phyloP scores from a whole-genome alignment of 2,888 invertebrate genomes.

The Strigamia maritima region DNA sequence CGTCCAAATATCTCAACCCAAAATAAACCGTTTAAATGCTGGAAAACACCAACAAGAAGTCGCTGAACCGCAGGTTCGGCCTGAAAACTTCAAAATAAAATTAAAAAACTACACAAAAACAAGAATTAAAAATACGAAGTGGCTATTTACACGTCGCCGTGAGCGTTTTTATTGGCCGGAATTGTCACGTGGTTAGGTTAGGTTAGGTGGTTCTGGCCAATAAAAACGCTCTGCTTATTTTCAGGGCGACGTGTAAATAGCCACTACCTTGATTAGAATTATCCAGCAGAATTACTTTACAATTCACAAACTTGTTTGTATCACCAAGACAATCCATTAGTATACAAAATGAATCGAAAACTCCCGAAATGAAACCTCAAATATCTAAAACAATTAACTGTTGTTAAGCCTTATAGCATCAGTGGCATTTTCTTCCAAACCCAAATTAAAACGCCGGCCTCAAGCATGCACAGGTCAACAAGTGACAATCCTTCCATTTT shows the following conservation, averaged over 20 bases:
- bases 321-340: constrained; percentile 54
- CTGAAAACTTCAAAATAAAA: constrained; percentile 60
- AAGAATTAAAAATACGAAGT: constrained; percentile 41
- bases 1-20: constrained; percentile 87
- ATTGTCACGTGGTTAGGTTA: too few relatives aligned
- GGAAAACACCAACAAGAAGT: constrained; percentile 84
- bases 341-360: background rate
- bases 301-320: constrained; percentile 57
- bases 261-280: constrained; percentile 78
- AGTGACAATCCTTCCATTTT: too few relatives aligned
- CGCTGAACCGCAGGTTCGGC: constrained; percentile 86
- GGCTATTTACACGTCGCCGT: too few relatives aligned
- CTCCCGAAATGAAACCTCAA: background rate
- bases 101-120: constrained; percentile 39
- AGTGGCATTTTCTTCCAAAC: constrained; percentile 11
- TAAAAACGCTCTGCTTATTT: too few relatives aligned
- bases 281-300: constrained; percentile 83
- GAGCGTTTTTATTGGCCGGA: too few relatives aligned
- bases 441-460: background rate
- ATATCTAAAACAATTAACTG: background rate
- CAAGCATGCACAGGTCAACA: background rate
- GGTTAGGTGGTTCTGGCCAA: too few relatives aligned
- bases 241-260: too few relatives aligned
- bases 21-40: constrained; percentile 95
- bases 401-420: background rate